These are phyloP conservation scores for Tapera naevia DNA, from an alignment of 2,797 vertebrate species.

Conservation along the genomic window DNA sequence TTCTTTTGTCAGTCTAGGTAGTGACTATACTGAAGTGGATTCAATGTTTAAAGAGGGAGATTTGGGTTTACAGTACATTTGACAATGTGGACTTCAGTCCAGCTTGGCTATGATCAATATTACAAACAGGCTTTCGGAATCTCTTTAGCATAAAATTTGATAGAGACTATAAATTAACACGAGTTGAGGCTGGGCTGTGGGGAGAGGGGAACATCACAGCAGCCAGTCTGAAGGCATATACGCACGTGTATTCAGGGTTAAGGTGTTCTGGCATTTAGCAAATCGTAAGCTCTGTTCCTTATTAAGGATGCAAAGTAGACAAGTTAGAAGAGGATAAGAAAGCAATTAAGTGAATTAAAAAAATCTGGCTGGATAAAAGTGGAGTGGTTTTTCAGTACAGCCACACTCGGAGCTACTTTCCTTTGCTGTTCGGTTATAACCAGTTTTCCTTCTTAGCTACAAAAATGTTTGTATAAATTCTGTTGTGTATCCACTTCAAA, in stretches of 20 bases:
- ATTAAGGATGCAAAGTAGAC: background rate
- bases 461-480: background rate
- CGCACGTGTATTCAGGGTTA: rapidly evolving
- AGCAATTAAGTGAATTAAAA: background rate
- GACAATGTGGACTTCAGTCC: background rate
- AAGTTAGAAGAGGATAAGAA: background rate
- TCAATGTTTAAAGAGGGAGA: background rate
- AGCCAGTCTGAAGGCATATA: background rate
- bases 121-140: background rate
- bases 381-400: background rate
- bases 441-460: background rate
- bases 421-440: background rate
- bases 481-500: background rate
- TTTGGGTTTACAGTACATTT: background rate
- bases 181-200: background rate
- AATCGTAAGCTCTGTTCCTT: background rate
- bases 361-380: background rate
- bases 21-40: background rate
- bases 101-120: background rate
- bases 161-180: background rate
- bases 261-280: background rate
- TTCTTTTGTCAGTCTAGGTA: background rate
- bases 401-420: background rate
- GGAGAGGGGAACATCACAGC: background rate
- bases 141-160: background rate